A percentile compares a stretch with the other conserved stretches of the same genome.
Evolutionary conservation across 1,140 invertebrate genomes (phyloP).

Genomic region (Trichonephila inaurata): DNA sequence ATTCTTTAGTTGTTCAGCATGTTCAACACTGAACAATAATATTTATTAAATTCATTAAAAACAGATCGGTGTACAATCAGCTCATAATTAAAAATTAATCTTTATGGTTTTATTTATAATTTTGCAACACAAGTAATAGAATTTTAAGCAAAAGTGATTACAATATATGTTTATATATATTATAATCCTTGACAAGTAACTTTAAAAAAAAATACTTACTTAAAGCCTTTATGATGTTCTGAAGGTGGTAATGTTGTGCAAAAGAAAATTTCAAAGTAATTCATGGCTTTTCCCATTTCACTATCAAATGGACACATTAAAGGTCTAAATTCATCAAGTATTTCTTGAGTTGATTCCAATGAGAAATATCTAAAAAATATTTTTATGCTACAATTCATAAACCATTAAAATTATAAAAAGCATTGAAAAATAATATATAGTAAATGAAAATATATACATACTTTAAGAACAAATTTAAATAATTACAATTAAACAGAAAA

Average conservation of each 20-base stretch:
- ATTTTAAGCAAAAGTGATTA: too few relatives aligned
- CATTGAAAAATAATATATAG: too few relatives aligned
- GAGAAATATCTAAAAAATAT: slow-evolving; percentile 86
- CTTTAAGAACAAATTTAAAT: too few relatives aligned
- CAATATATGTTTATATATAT: too few relatives aligned
- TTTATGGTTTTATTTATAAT: neutral
- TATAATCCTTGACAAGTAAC: neutral
- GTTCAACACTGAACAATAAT: too few relatives aligned
- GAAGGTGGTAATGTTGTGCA: slow-evolving; percentile 86
- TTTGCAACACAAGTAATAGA: too few relatives aligned
- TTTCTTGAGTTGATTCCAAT: slow-evolving; percentile 89
- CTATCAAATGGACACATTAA: slow-evolving; percentile 87
- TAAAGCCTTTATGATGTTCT: slow-evolving; percentile 85
- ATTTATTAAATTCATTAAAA: too few relatives aligned
- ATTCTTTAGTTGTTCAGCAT: too few relatives aligned
- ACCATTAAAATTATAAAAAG: neutral
- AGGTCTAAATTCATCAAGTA: slow-evolving; percentile 83
- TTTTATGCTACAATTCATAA: neutral
- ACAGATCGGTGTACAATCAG: too few relatives aligned
- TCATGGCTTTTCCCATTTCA: slow-evolving; percentile 84
- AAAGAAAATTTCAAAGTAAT: slow-evolving; percentile 88
- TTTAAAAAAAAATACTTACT: slow-evolving; percentile 79
- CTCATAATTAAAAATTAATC: too few relatives aligned
- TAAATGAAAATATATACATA: too few relatives aligned
- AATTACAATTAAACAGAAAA: too few relatives aligned